Percentiles rank a stretch among this genome's conserved stretches.
Conservation (phyloP, 2,113 vertebrate species). For the Gnathonemus longibarbis region DNA sequence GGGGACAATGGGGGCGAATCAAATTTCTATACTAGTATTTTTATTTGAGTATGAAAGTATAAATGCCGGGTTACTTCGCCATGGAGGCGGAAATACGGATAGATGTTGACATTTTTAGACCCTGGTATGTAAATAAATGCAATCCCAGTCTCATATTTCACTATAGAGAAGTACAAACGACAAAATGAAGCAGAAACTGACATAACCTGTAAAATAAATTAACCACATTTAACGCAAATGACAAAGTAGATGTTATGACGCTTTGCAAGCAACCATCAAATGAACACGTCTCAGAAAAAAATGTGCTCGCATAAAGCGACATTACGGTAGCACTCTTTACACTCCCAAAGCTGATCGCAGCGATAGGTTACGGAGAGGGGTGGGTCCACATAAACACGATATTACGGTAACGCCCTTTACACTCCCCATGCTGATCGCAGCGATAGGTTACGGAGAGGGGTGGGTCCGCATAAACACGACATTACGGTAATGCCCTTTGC, state of each 20-base stretch:
- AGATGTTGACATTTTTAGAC: neutral
- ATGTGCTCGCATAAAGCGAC: neutral
- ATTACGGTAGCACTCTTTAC: neutral
- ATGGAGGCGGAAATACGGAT: neutral
- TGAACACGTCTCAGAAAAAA: neutral
- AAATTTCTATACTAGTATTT: neutral
- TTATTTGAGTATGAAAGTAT: neutral
- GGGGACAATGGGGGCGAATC: neutral
- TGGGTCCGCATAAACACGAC: neutral
- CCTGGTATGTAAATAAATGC: neutral
- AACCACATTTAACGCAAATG: neutral
- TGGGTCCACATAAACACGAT: neutral
- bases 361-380: neutral
- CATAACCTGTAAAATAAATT: neutral
- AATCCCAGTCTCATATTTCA: neutral
- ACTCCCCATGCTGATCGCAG: neutral
- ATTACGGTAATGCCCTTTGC: neutral
- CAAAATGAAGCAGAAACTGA: neutral
- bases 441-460: neutral
- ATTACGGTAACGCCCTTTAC: neutral
- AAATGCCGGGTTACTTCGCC: neutral
- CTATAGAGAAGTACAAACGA: neutral
- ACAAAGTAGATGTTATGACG: neutral
- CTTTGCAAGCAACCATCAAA: neutral
- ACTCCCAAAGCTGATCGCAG: neutral